Base-by-base conservation (phyloP, 1,140 invertebrate genomes). In the Euborellia annulipes region DNA sequence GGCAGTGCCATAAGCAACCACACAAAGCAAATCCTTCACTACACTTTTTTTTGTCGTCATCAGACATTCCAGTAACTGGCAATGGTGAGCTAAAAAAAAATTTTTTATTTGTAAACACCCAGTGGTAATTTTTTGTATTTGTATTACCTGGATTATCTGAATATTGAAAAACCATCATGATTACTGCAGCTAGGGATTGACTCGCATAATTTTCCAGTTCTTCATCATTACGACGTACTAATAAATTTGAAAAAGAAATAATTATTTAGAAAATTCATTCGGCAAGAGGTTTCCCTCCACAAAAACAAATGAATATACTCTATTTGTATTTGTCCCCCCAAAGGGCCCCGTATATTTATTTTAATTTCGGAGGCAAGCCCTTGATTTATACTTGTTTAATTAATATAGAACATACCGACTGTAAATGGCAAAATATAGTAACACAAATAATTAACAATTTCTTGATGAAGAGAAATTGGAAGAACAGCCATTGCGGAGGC, bases 121-220 rank as follows among this genome's bases (percentile, higher is more conserved):
- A 6, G n/a, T 38, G 14, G 4, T 20, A 17, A 38, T 38, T 6
- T 17, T 38, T 6, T 17, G 14, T 38, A 46, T 20, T 42, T 45
- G 50, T 54, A 51, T 61, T 64, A 88, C 86, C 82, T 58, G 84
- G 77, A 67, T 92, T 92, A 46, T 74, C 80, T 3, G 90, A 92
- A 62, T 97, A 93, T 59, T 98, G 92, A 59, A 98, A 85, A 13
- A 98, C 82, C 75, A 96, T 85, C 82, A 97, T 97, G 30, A 98
- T 80, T 41, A 98, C 85, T 11, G 90, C 87, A 9, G 92, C 82
- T 6, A 94, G 81, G 6, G 91, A 95, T 57, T 91, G 86, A 53
- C 78, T 82, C 4, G 89, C 86, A 62, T 92, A 90, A 54, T 83
- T 84, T 55, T 84, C 79, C 49, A 73, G 72, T 47, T 78, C 76